Evolutionary conservation across 92 coral and sea anemone species (phyloP).

Genomic region (Hydrozoanthus gracilis): DNA sequence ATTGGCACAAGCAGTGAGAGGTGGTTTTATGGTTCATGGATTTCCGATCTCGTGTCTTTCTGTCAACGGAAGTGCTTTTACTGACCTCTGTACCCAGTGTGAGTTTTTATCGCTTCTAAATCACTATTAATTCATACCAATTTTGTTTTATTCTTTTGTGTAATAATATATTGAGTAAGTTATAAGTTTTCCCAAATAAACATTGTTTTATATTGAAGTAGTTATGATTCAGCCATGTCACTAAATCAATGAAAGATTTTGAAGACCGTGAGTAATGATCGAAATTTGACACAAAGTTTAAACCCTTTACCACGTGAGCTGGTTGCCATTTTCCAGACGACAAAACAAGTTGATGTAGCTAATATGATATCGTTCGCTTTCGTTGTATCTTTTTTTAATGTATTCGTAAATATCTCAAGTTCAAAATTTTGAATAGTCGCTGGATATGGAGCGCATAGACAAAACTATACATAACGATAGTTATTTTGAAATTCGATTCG

Average conservation of each 20-base stretch:
- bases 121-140: not conserved
- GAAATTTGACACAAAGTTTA: conserved; percentile 29
- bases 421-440: not conserved
- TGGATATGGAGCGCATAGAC: no score
- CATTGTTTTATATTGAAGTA: not conserved
- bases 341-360: not conserved
- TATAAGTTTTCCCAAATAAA: not conserved
- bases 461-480: not conserved
- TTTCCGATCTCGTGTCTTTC: not conserved
- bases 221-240: not conserved
- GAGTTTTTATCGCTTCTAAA: not conserved
- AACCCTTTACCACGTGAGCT: conserved; percentile 5
- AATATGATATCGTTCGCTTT: not conserved
- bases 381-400: not conserved
- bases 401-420: not conserved
- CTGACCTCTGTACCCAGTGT: not conserved
- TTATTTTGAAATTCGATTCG: not conserved
- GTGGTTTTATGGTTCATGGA: not conserved
- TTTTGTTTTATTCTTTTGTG: not conserved
- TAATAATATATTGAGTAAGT: not conserved
- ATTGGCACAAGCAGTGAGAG: conserved; percentile 18
- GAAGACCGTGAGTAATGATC: not conserved
- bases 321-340: conserved; percentile 14
- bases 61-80: conserved; percentile 22
- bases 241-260: not conserved